These are phyloP conservation scores for Himalopsyche tibetana DNA, from an alignment of 2,888 invertebrate species.

Conservation along the genomic window DNA sequence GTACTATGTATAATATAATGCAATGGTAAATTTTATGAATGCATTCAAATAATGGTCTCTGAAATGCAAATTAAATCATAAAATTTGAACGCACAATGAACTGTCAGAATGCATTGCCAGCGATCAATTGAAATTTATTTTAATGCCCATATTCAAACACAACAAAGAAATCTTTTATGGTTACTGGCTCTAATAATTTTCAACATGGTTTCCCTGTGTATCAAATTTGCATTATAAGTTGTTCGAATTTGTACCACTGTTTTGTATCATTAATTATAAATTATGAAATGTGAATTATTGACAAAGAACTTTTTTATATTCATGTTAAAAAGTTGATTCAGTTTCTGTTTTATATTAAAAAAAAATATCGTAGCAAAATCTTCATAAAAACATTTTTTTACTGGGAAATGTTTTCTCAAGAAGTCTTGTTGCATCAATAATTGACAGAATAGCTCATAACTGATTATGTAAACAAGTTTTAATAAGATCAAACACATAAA, in stretches of 20 bases:
- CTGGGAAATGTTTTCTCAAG: too few relatives aligned
- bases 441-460: too few relatives aligned
- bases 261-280: not conserved
- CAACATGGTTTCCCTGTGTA: constrained; percentile 9
- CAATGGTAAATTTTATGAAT: not conserved
- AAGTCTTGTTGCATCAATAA: too few relatives aligned
- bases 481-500: too few relatives aligned
- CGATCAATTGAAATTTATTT: constrained; percentile 12
- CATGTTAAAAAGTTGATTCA: too few relatives aligned
- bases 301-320: too few relatives aligned
- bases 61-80: constrained; percentile 14
- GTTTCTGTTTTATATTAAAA: too few relatives aligned
- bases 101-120: not conserved
- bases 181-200: not conserved
- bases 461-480: too few relatives aligned
- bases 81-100: constrained; percentile 17
- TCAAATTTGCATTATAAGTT: not conserved
- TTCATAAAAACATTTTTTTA: too few relatives aligned
- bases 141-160: not conserved
- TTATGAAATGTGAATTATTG: not conserved
- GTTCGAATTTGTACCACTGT: not conserved
- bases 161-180: constrained; percentile 19
- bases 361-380: too few relatives aligned
- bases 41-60: not conserved
- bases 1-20: not conserved